Percentiles rank a stretch among this genome's conserved stretches.
Conservation (phyloP, 2,888 invertebrate species). For the Eristalinus sepulchralis region DNA sequence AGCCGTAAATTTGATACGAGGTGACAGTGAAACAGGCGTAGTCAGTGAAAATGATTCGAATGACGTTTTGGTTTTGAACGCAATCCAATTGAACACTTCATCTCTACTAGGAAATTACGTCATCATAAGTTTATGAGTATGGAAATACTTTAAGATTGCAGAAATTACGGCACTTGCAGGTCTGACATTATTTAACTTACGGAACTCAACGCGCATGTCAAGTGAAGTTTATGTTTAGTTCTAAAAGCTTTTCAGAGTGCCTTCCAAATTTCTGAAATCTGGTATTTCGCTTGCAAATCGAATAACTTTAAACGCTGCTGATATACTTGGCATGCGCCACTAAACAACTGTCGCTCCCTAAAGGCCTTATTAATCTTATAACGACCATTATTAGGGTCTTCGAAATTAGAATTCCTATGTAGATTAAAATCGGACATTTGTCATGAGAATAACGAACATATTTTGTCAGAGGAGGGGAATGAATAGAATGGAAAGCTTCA, state of each 20-base stretch:
- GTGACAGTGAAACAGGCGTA: conserved; percentile 40
- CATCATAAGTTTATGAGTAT: background rate
- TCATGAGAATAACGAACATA: no score
- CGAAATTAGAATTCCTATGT: no score
- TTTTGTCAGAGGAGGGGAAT: no score
- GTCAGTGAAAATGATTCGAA: conserved; percentile 1
- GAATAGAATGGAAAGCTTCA: no score
- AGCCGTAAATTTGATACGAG: conserved; percentile 80
- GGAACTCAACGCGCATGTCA: background rate
- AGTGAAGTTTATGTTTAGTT: background rate
- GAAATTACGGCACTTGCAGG: background rate
- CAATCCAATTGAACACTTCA: conserved; percentile 11
- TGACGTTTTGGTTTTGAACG: conserved; percentile 11
- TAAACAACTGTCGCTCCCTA: no score
- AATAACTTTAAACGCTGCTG: no score
- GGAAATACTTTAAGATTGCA: background rate
- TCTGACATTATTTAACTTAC: background rate
- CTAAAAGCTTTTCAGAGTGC: background rate
- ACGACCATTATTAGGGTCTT: no score
- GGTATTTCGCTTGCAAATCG: no score
- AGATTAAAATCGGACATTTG: no score
- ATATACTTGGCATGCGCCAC: no score
- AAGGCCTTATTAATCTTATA: no score
- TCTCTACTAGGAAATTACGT: background rate
- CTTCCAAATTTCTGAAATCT: no score